A percentile compares a stretch with the other conserved stretches of the same genome.
Evolutionary conservation across 2,797 vertebrate genomes (phyloP).

Genomic region (Pachyuromys duprasi): DNA sequence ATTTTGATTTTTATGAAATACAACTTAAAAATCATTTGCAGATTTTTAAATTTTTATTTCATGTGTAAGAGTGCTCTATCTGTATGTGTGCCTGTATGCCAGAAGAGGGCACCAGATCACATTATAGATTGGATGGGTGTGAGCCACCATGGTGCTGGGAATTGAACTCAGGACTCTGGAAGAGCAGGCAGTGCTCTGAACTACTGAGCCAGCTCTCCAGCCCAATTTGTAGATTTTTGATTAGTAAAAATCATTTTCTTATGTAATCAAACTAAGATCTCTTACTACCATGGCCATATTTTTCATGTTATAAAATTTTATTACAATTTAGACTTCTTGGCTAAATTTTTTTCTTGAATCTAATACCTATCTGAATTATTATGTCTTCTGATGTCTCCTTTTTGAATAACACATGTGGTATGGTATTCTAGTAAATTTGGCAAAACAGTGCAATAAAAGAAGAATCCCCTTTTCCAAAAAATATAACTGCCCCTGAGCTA

Average conservation of each 20-base stretch:
- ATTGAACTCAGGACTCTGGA: no score
- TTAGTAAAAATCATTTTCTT: slow-evolving; percentile 34
- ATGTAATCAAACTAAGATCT: background rate
- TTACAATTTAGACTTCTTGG: slow-evolving; percentile 44
- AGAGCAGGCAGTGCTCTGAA: no score
- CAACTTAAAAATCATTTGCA: slow-evolving; percentile 19
- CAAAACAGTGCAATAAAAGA: slow-evolving; percentile 41
- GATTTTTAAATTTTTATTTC: background rate
- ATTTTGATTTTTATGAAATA: slow-evolving; percentile 59
- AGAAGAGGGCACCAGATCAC: no score
- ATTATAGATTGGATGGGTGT: no score
- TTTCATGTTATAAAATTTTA: background rate
- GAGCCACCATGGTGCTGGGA: no score
- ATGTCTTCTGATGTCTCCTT: background rate
- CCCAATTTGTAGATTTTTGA: slow-evolving; percentile 3
- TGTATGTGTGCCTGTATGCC: no score
- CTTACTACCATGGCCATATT: background rate
- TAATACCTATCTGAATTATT: slow-evolving; percentile 30
- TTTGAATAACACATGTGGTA: background rate
- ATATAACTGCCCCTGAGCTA: background rate
- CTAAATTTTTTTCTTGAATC: background rate
- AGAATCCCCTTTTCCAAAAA: background rate
- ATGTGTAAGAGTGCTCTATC: no score
- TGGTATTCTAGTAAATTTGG: slow-evolving; percentile 31
- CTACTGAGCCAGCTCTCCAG: no score